Conservation (phyloP, 2,888 invertebrate species). For the Dinocampus coccinellae region DNA sequence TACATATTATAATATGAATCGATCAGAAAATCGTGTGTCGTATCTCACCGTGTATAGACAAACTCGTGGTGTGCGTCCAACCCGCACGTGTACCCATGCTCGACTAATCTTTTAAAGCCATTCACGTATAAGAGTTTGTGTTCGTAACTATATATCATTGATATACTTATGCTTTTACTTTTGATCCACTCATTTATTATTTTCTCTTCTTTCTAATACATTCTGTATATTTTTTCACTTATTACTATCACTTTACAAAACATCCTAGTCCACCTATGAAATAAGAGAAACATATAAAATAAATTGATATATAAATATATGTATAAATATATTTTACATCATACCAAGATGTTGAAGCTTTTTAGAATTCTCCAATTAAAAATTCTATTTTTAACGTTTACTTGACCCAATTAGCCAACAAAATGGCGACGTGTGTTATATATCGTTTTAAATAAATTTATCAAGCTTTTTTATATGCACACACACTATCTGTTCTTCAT, state of each 20-base stretch:
- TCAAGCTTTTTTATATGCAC: background rate
- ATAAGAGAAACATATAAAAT: background rate
- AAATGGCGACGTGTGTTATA: slow-evolving; percentile 26
- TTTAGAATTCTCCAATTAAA: slow-evolving; percentile 21
- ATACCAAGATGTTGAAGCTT: background rate
- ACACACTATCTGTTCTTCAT: background rate
- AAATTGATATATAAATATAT: background rate
- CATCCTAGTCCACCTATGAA: background rate
- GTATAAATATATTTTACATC: background rate
- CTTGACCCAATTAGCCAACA: slow-evolving; percentile 29
- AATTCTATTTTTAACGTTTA: slow-evolving; percentile 27
- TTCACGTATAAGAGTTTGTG: background rate
- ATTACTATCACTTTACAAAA: too few relatives aligned
- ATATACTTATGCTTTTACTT: background rate
- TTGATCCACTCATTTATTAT: too few relatives aligned
- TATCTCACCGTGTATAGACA: background rate
- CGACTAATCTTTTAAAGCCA: slow-evolving; percentile 5
- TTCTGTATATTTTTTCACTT: too few relatives aligned
- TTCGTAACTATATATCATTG: too few relatives aligned
- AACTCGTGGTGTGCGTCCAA: slow-evolving; percentile 7
- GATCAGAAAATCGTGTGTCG: background rate
- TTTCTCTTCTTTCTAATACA: too few relatives aligned
- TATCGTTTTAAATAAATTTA: slow-evolving; percentile 24
- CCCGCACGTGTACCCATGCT: slow-evolving; percentile 18
- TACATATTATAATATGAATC: background rate